Conservation (phyloP, 23 tunicate species). For the Diplosoma virens region DNA sequence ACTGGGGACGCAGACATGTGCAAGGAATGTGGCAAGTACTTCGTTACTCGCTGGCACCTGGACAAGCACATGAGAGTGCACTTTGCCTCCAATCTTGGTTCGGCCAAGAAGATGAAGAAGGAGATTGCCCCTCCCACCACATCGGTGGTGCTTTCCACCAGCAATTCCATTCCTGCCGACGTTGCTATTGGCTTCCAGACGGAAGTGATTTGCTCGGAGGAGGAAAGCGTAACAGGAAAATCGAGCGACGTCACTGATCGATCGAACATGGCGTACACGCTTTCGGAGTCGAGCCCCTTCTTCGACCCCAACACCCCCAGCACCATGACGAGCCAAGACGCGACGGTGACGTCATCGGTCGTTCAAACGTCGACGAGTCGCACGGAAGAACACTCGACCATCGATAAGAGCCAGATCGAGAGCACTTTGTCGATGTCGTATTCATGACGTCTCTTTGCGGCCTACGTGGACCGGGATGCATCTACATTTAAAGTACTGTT, state of each 20-base stretch:
- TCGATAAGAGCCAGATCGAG: constrained; percentile 49
- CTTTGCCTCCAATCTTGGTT: constrained; percentile 28
- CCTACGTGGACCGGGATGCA: too few relatives aligned
- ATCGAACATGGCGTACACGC: too few relatives aligned
- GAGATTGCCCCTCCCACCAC: constrained; percentile 9
- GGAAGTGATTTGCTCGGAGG: too few relatives aligned
- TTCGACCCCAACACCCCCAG: too few relatives aligned
- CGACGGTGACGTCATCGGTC: background rate
- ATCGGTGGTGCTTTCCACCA: background rate
- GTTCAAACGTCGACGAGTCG: constrained; percentile 10
- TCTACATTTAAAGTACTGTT: too few relatives aligned
- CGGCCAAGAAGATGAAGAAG: constrained; percentile 41
- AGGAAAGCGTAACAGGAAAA: too few relatives aligned
- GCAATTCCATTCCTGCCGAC: background rate
- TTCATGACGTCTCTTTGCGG: background rate
- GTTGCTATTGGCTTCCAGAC: too few relatives aligned
- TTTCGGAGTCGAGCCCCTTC: too few relatives aligned
- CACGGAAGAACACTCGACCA: constrained; percentile 54
- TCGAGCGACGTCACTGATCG: too few relatives aligned
- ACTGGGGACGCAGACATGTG: constrained; percentile 96
- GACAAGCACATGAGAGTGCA: constrained; percentile 91
- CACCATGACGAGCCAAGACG: too few relatives aligned
- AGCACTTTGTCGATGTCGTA: constrained; percentile 27
- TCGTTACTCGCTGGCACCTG: constrained; percentile 93
- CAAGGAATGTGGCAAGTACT: constrained; percentile 72